Evolutionary conservation across 2,888 invertebrate species (phyloP), one percentile per base, ranked within the genome.

Genomic region (Tuberolachnus salignus): DNA sequence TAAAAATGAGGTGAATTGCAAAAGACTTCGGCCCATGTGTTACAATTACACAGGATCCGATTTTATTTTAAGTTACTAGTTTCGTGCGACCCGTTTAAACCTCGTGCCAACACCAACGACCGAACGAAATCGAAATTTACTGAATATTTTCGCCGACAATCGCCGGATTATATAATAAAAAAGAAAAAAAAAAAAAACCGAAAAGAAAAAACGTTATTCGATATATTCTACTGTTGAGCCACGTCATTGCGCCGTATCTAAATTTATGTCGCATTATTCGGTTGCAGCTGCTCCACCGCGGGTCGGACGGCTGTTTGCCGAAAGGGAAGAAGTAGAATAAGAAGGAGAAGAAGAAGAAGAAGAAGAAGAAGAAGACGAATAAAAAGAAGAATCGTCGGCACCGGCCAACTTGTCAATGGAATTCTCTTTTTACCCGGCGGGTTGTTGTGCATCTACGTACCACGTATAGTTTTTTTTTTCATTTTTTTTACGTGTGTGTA

Each of bases 251-350:
- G 23, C 57, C 44, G 3, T 23, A 23, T 42, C 23, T 21, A 23
- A 16, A 34, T 26, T 51, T 23, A 51, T 44, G 14, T 34, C 23
- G 14, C 44, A 21, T 51, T 67, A 46, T 46, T 70, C 26, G 8
- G 59, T 49, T 59, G 71, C 71, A 72, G 71, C 71, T 72, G 71
- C 49, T 26, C 19, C 26, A 46, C n/a, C 19, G 46, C 46, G 59
- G 10, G n/a, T 26, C n/a, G 10, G 49, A 59, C 59, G 46, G 59
- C 59, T 59, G 71, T n/a, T 23, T 14, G 19, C 49, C 46, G 46
- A 72, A 49, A 46, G 26, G 14, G 26, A 72, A 72, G 59, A n/a
- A n/a, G n/a, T n/a, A n/a, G n/a, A n/a, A n/a, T n/a, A n/a, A n/a
- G n/a, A n/a, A n/a, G n/a, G n/a, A n/a, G n/a, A n/a, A n/a, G n/a